phyloP scores from a whole-genome alignment of 2,113 vertebrate genomes.

The Heterocephalus glaber region DNA sequence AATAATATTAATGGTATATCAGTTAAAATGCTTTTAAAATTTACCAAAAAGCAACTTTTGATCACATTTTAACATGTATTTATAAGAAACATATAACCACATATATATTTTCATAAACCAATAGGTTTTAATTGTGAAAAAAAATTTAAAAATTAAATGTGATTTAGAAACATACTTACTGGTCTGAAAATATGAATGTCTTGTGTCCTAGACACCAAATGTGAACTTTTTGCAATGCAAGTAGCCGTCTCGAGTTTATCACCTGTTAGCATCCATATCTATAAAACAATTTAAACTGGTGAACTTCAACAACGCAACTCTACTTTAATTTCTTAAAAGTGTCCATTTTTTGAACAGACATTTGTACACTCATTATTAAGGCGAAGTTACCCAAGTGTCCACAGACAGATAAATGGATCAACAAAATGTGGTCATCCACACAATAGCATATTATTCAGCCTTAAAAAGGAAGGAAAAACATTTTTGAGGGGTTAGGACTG shows the following conservation, averaged over 20 bases:
- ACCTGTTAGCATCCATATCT: constrained; percentile 99
- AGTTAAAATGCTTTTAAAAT: background rate
- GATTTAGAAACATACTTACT: constrained; percentile 82
- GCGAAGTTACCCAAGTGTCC: background rate
- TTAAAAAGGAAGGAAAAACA: background rate
- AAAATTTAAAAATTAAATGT: background rate
- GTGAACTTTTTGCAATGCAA: constrained; percentile 98
- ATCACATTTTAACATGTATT: background rate
- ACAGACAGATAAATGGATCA: fast-evolving
- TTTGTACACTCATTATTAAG: background rate
- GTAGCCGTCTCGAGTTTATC: constrained; percentile 98
- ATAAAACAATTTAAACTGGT: constrained; percentile 50
- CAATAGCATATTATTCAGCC: background rate
- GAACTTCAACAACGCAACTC: background rate
- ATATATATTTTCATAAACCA: background rate
- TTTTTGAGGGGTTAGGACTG: background rate
- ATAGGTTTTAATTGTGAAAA: background rate
- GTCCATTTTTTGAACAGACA: background rate
- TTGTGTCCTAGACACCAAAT: constrained; percentile 94
- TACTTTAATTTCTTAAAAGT: fast-evolving
- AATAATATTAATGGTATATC: too few relatives aligned
- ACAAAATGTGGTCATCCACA: fast-evolving
- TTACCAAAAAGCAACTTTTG: background rate
- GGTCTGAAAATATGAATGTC: constrained; percentile 96
- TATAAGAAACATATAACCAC: background rate